Evolutionary conservation across 2,797 vertebrate species (phyloP).

Genomic region (Oophaga sylvatica): DNA sequence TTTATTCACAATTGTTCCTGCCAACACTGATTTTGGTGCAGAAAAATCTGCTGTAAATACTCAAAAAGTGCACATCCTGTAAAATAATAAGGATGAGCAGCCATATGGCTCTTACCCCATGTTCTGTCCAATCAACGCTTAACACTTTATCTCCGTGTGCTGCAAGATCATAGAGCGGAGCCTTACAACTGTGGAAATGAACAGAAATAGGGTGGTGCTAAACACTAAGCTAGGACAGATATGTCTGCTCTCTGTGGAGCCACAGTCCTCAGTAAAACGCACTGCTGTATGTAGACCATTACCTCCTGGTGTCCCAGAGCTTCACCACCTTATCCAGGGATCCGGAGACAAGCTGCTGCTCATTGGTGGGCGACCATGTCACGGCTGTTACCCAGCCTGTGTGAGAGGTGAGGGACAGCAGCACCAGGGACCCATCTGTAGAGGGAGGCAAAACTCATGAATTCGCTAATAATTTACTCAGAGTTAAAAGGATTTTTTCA

Average conservation of each 20-base stretch:
- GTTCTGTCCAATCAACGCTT: constrained; percentile 95
- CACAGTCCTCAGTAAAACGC: too few species aligned
- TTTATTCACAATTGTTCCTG: too few species aligned
- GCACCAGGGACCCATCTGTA: constrained; percentile 92
- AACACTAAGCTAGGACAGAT: not conserved
- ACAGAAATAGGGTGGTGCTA: not conserved
- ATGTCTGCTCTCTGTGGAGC: too few species aligned
- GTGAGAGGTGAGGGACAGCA: constrained; percentile 92
- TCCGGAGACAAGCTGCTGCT: constrained; percentile 93
- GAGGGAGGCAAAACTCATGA: not conserved
- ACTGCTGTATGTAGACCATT: constrained; percentile 21
- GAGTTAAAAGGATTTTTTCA: too few species aligned
- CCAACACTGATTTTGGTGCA: too few species aligned
- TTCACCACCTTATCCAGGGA: constrained; percentile 96
- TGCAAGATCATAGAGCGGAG: constrained; percentile 92
- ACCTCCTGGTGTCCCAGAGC: constrained; percentile 98
- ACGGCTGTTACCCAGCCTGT: constrained; percentile 95
- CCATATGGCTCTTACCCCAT: constrained; percentile 81
- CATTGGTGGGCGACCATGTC: constrained; percentile 90
- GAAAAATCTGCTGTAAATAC: too few species aligned
- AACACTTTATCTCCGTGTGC: constrained; percentile 97
- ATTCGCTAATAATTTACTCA: too few species aligned
- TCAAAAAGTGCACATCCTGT: too few species aligned
- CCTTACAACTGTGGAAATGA: constrained; percentile 83
- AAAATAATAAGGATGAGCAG: not conserved